Conservation (phyloP, 2,797 vertebrate genomes). For the Triplophysa yarkandensis region DNA sequence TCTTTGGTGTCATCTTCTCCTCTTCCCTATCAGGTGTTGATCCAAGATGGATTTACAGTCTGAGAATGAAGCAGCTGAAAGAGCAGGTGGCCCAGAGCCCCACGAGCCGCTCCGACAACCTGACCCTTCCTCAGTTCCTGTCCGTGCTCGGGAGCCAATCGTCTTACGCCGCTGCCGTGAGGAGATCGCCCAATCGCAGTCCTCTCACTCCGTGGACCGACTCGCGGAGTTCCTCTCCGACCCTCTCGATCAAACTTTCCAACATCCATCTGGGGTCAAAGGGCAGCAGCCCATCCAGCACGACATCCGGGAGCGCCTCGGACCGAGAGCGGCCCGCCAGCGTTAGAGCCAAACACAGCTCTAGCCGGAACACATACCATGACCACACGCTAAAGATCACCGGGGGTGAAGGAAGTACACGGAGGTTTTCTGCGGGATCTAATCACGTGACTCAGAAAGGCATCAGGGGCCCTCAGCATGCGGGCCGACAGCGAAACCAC, state of each 20-base stretch:
- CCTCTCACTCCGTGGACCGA: slow-evolving; percentile 73
- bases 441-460: slow-evolving; percentile 58
- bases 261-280: slow-evolving; percentile 87
- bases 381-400: slow-evolving; percentile 62
- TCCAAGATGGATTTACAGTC: slow-evolving; percentile 82
- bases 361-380: slow-evolving; percentile 67
- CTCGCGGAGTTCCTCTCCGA: slow-evolving; percentile 87
- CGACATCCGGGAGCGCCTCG: slow-evolving; percentile 81
- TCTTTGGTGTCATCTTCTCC: neutral
- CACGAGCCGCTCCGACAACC: slow-evolving; percentile 75
- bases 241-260: slow-evolving; percentile 82
- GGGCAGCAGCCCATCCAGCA: slow-evolving; percentile 92
- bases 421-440: slow-evolving; percentile 65
- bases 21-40: slow-evolving; percentile 77
- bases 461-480: slow-evolving; percentile 61
- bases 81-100: slow-evolving; percentile 71
- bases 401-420: slow-evolving; percentile 56
- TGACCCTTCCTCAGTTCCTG: slow-evolving; percentile 81
- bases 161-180: slow-evolving; percentile 86
- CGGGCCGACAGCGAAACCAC: slow-evolving; percentile 66
- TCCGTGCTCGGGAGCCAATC: slow-evolving; percentile 80
- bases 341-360: slow-evolving; percentile 63
- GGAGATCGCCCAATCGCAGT: slow-evolving; percentile 75
- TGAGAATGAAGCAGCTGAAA: slow-evolving; percentile 80
- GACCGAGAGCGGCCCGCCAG: slow-evolving; percentile 79